Evolutionary conservation across 2,113 vertebrate species (phyloP), one percentile per base, ranked within the genome.

Genomic region (Dermatemys mawii): DNA sequence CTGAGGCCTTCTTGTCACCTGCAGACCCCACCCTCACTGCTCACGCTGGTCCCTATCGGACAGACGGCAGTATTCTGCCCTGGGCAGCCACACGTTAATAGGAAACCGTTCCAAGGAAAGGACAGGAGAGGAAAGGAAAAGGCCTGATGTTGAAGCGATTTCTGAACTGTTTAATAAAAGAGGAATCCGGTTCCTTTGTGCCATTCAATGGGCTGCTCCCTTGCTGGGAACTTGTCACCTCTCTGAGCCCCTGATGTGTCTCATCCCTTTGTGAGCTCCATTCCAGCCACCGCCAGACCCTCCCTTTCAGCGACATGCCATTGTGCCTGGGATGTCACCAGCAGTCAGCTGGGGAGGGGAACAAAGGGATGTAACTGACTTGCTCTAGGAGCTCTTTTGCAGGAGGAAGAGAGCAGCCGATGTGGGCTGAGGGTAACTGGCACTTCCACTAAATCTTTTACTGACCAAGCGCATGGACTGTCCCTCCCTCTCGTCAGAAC

Each of bases 271-370:
- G 6, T 19, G 35, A 79, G 70, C 5, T 67, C 51, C 32, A 5
- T 22, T 46, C n/a, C 60, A 78, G 16, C 35, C 17, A 8, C 0
- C 4, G 10, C 4, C 51, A 5, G 6, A 6, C 0, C 0, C 26
- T 88, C 26, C 26, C 38, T 51, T 44, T 11, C 12, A 17, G 67
- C 32, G 26, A 50, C 35, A 14, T 0, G 3, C 44, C 86, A 0
- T 51, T 44, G 1, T 22, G 11, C 11, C 49, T 27, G 0, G 2
- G 0, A 5, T 0, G 2, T 44, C 21, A 0, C 38, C 10, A 3
- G 50, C 5, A 50, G 1, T 51, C 78, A 81, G 13, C 44, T 85
- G 73, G 41, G 16, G 53, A 35, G 35, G 49, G 32, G 12, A 70
- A 26, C 44, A 32, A 85, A 79, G 26, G 44, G 17, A 17, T 1